Evolutionary conservation across 1,140 invertebrate genomes (phyloP), one percentile per base, ranked within the genome.

Genomic region (Nephotettix cincticeps): DNA sequence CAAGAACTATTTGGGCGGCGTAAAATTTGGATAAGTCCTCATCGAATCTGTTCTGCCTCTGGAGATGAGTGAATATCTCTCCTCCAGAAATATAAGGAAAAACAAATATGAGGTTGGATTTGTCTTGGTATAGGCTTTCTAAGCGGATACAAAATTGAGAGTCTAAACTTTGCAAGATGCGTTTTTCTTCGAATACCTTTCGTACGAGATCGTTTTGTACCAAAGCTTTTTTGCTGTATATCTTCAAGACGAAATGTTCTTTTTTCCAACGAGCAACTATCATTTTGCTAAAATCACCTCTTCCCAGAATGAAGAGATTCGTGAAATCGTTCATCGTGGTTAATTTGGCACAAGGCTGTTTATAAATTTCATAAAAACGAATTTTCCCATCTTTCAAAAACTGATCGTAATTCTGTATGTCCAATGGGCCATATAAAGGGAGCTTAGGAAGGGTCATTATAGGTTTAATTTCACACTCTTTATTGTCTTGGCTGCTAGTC

Each of bases 1-100:
- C 94, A 70, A 98, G 82, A 43, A 93, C 84, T 21, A 98, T 93
- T 86, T 99, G 96, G 56, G 93, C 92, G 1, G 91, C 94, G 81
- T 98, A 99, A 84, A 99, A 99, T 76, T 89, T 90, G 1, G 94
- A 86, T 76, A 92, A 85, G 19, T 85, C 83, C 80, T 97, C 94
- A 64, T 90, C 89, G 77, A 95, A 95, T 75, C 88, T 90, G 1
- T 88, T 19, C 9, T 9, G 9, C 40, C n/a, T 43, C 43, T 47
- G 27, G 36, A 95, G 82, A 79, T 93, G 89, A 0, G 86, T 87
- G 80, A 95, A 96, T 87, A 96, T 87, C 78, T 93, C 94, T 0
- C 94, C 94, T 0, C 93, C 94, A 66, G 85, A 86, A 3, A 95
- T 82, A 74, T 91, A 95, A 17, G 93, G 92, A 79, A 96, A 81